Percentiles rank a stretch among this genome's conserved stretches.
phyloP scores from a whole-genome alignment of 2,797 vertebrate genomes.

The Enteromius radiatus region DNA sequence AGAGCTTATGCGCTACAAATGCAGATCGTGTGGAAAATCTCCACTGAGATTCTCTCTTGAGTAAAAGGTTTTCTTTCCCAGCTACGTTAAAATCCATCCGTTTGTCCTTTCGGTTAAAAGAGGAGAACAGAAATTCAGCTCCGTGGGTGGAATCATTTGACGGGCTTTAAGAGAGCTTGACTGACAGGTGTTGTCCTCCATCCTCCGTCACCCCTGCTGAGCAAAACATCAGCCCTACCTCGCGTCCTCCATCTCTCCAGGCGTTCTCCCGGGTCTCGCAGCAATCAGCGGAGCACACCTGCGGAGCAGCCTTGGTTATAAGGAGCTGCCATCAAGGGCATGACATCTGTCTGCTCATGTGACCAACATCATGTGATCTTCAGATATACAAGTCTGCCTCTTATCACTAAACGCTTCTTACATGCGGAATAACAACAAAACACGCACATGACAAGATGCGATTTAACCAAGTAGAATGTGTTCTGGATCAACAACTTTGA shows the following conservation, averaged over 20 bases:
- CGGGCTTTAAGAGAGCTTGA: slow-evolving; percentile 28
- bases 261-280: background rate
- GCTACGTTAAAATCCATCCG: background rate
- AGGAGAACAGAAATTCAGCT: background rate
- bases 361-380: slow-evolving; percentile 8
- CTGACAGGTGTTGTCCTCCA: slow-evolving; percentile 28
- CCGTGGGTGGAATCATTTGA: slow-evolving; percentile 6
- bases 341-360: background rate
- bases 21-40: slow-evolving; percentile 1
- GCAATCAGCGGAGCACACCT: slow-evolving; percentile 25
- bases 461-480: background rate
- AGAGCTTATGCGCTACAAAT: background rate
- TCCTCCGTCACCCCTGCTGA: slow-evolving; percentile 7
- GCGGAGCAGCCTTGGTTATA: slow-evolving; percentile 18
- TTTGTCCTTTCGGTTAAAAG: slow-evolving; percentile 28
- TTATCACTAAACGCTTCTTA: background rate
- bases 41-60: background rate
- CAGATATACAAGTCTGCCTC: background rate
- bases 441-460: background rate
- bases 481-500: background rate
- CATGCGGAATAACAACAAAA: slow-evolving; percentile 8
- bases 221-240: slow-evolving; percentile 30
- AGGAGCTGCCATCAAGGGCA: background rate
- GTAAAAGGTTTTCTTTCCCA: background rate
- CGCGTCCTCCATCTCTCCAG: slow-evolving; percentile 20